Evolutionary conservation across 2,797 vertebrate genomes (phyloP).

Genomic region (Limnodromus scolopaceus): DNA sequence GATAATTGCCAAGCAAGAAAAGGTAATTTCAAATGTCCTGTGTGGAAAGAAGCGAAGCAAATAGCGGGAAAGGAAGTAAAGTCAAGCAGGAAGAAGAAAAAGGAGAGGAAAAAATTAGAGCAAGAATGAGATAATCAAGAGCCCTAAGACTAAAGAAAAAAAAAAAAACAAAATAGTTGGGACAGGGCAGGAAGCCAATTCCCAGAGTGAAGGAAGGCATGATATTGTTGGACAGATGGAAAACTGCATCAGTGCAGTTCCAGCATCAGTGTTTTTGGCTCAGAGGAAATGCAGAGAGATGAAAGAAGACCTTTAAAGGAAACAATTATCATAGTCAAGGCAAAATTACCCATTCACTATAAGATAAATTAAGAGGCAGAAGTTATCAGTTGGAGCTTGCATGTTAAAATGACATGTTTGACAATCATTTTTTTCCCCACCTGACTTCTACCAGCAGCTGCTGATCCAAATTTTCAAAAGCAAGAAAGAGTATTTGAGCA

Average conservation of each 20-base stretch:
- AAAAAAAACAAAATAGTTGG: background rate
- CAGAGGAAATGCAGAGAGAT: background rate
- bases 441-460: background rate
- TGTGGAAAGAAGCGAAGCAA: background rate
- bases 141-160: background rate
- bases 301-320: slow-evolving; percentile 30
- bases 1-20: background rate
- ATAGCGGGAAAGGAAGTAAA: background rate
- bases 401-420: background rate
- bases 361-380: background rate
- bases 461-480: background rate
- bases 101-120: background rate
- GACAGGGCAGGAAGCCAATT: slow-evolving; percentile 22
- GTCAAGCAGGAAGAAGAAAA: background rate
- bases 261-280: background rate
- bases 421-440: background rate
- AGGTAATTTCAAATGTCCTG: background rate
- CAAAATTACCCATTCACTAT: background rate
- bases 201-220: background rate
- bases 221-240: background rate
- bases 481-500: background rate
- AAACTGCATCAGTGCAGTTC: background rate
- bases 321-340: background rate
- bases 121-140: slow-evolving; percentile 31
- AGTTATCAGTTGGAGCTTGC: background rate